phyloP scores from a whole-genome alignment of 2,113 vertebrate genomes.

The Sinocyclocheilus anshuiensis region DNA sequence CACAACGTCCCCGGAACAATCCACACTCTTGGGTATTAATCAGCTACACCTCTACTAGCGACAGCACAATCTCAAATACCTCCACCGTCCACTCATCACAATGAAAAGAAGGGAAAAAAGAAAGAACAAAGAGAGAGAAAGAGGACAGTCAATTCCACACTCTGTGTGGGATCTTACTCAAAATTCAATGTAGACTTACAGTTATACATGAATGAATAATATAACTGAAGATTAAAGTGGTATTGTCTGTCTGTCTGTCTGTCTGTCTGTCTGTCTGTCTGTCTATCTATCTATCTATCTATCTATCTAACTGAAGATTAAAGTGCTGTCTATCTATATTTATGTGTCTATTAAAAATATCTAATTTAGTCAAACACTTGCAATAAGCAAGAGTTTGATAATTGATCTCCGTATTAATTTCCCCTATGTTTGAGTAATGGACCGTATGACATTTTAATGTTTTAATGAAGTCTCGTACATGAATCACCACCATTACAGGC shows the following conservation, averaged over 20 bases:
- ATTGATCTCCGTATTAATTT: constrained; percentile 34
- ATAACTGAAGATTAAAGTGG: neutral
- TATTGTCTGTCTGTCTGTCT: too few relatives aligned
- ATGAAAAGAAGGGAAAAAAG: neutral
- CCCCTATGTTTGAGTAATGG: constrained; percentile 24
- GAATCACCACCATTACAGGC: constrained; percentile 19
- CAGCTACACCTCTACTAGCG: constrained; percentile 46
- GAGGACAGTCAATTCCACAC: neutral
- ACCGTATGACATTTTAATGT: constrained; percentile 37
- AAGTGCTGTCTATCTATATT: neutral
- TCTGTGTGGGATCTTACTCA: neutral
- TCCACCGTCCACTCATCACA: constrained; percentile 54
- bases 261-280: too few relatives aligned
- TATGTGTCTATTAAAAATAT: neutral
- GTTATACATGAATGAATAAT: constrained; percentile 3
- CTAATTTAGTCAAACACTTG: neutral
- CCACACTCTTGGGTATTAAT: constrained; percentile 60
- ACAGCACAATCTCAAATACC: constrained; percentile 39
- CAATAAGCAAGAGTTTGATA: constrained; percentile 5
- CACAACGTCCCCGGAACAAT: constrained; percentile 42
- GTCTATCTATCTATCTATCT: too few relatives aligned
- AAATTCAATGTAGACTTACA: neutral
- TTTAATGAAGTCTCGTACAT: constrained; percentile 18
- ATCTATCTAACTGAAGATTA: too few relatives aligned
- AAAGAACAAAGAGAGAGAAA: neutral